These are phyloP conservation scores for Standfussiana lucernea DNA, from an alignment of 2,888 invertebrate species.

Conservation along the genomic window DNA sequence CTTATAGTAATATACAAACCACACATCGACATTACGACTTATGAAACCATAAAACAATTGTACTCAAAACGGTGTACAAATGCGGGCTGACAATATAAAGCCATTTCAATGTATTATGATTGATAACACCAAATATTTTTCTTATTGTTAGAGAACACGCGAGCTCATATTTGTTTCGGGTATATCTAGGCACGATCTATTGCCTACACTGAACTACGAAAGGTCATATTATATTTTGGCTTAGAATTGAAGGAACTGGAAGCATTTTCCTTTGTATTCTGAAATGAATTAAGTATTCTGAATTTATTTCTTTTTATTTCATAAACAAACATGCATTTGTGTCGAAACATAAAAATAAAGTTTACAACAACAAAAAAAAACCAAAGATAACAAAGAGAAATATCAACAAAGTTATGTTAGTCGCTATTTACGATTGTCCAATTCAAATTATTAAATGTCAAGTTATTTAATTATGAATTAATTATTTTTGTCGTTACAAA, in stretches of 20 bases:
- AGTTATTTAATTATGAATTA: no score
- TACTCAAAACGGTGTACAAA: neutral
- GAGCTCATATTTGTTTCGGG: conserved; percentile 37
- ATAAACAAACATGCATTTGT: no score
- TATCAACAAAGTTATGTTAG: no score
- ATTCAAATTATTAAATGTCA: no score
- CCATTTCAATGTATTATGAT: conserved; percentile 40
- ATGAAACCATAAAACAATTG: neutral
- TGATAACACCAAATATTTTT: conserved; percentile 39
- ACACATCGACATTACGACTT: no score
- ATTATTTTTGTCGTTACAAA: no score
- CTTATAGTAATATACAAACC: no score
- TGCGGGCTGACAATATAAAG: conserved; percentile 10
- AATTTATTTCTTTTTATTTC: no score
- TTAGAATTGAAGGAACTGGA: conserved; percentile 25
- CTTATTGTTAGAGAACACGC: conserved; percentile 34
- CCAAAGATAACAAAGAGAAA: no score
- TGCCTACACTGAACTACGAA: conserved; percentile 1
- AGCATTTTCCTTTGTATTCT: neutral
- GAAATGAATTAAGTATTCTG: neutral
- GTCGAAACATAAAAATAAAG: no score
- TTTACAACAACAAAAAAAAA: no score
- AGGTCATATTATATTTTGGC: conserved; percentile 11
- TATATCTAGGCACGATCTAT: conserved; percentile 29
- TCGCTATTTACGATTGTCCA: no score